Evolutionary conservation across 30 jellyfish, hydroid and myxozoan species (phyloP), one percentile per base, ranked within the genome.

Genomic region (Cassiopea andromeda): DNA sequence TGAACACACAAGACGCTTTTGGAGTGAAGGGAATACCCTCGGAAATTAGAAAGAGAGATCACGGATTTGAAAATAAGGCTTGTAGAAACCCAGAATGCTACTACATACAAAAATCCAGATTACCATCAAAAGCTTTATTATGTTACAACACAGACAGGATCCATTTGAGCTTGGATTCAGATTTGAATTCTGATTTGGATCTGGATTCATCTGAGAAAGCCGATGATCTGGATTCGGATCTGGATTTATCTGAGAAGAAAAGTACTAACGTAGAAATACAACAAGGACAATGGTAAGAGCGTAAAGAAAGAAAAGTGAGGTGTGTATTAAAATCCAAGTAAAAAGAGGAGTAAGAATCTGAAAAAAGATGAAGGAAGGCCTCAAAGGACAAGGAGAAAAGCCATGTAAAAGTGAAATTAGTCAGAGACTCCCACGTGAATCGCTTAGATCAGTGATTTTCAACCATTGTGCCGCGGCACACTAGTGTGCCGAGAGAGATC

Each of bases 391-490:
- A 13, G 44, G 89, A 46, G 46, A 81, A 64, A 38, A 81, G 69
- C 70, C 89, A 81, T 46, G 27, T 64, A 43, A 78, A 1, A 78
- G 87, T 78, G 19, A 60, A 80, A 57, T 49, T 78, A 17, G 45
- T 81, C 17, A 81, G 89, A 61, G 80, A 81, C 69, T 81, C 89
- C 60, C 69, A 81, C n/a, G 68, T 45, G 69, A 81, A 81, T 81
- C 80, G 81, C 54, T 61, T 78, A 19, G 81, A 78, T 78, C 64
- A 54, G 12, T 54, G 64, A 54, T 54, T 54, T 54, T 54, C 64
- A 54, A 54, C 64, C 64, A 10, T 10, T 54, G 64, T 54, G 38
- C 38, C 38, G 38, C 38, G 38, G 38, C 38, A 27, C 38, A 27
- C 38, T 27, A 27, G 38, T 27, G 38, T 27, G 64, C 64, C 64